These are phyloP conservation scores for Crotalus adamanteus DNA, from an alignment of 2,797 vertebrate species.

Conservation along the genomic window DNA sequence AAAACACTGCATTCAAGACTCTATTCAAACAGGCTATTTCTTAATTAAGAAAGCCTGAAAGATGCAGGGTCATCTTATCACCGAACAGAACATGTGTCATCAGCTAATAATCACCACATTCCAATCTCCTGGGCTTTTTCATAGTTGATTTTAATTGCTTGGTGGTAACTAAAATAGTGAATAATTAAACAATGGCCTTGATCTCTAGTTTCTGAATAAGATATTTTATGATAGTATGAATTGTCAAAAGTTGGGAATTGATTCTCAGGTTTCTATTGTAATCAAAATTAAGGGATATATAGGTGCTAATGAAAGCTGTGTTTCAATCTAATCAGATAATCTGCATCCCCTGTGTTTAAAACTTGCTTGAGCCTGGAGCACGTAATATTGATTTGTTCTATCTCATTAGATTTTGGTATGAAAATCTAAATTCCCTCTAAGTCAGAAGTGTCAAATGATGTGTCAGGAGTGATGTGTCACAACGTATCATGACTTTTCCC, in stretches of 20 bases:
- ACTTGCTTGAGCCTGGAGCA: not conserved
- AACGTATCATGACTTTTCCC: too few relatives aligned
- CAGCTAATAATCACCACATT: constrained; percentile 43
- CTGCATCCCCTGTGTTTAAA: not conserved
- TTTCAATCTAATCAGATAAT: not conserved
- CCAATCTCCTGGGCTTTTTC: not conserved
- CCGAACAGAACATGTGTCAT: constrained; percentile 13
- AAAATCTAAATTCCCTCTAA: not conserved
- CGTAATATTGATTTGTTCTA: not conserved
- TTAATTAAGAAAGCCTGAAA: constrained; percentile 1
- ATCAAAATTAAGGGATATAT: not conserved
- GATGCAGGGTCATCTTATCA: not conserved
- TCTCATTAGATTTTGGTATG: not conserved
- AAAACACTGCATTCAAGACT: not conserved
- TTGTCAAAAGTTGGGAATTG: not conserved
- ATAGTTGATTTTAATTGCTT: not conserved
- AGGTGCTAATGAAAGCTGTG: not conserved
- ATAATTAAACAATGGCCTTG: accelerated
- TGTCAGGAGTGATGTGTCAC: too few relatives aligned
- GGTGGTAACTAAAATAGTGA: not conserved
- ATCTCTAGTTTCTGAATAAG: not conserved
- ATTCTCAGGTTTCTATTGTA: not conserved
- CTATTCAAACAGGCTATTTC: not conserved
- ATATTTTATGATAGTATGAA: not conserved
- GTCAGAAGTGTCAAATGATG: too few relatives aligned